Base-by-base conservation (phyloP, 2,888 invertebrate genomes). In the Orchesellides sinensis region DNA sequence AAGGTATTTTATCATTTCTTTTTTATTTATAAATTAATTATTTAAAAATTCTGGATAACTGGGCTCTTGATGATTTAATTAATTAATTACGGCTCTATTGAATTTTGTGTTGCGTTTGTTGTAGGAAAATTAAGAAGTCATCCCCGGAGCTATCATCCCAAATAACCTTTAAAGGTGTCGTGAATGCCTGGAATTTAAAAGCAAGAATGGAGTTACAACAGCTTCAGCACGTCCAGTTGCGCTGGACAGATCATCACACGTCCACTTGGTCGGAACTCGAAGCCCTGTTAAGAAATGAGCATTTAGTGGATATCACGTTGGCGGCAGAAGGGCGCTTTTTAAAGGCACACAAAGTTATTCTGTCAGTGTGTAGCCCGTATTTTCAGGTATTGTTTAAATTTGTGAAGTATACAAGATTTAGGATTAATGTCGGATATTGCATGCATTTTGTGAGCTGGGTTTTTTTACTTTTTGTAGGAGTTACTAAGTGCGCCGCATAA, bases 121-220 rank as follows among this genome's bases (percentile, higher is more conserved):
- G n/a, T n/a, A n/a, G n/a, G n/a, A n/a, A n/a, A n/a, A n/a, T n/a
- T n/a, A n/a, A n/a, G n/a, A n/a, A n/a, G n/a, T n/a, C n/a, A n/a
- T n/a, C n/a, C n/a, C n/a, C n/a, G n/a, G n/a, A n/a, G n/a, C n/a
- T n/a, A n/a, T n/a, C n/a, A n/a, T n/a, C n/a, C n/a, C n/a, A n/a
- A n/a, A n/a, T n/a, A n/a, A n/a, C n/a, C n/a, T n/a, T n/a, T n/a
- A n/a, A n/a, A n/a, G n/a, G n/a, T n/a, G n/a, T n/a, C n/a, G n/a
- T n/a, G n/a, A n/a, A n/a, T n/a, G n/a, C n/a, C n/a, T n/a, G n/a
- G n/a, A n/a, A n/a, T n/a, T n/a, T n/a, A n/a, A n/a, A n/a, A n/a
- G n/a, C n/a, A n/a, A 75, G 54, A 32, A 78, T 78, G 78, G 78
- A 78, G 61, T 69, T 78, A 17, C 78, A 78, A 69, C 78, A 78